Evolutionary conservation across 2,113 vertebrate species (phyloP), one percentile per base, ranked within the genome.

Genomic region (Murina feae): DNA sequence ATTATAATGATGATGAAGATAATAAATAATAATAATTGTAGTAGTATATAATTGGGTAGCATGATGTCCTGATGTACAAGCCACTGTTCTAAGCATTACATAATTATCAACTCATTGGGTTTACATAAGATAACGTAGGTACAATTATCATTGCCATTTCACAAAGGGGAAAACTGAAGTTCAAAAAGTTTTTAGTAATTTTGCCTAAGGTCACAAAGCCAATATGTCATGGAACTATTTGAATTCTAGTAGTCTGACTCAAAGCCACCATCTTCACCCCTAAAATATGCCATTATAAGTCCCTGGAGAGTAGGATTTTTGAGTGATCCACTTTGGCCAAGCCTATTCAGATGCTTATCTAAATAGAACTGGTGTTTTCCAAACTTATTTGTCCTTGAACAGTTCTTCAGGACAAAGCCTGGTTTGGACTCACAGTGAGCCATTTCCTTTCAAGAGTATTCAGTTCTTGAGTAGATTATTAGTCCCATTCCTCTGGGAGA

Each of bases 21-120:
- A 35, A 65, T 47, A 60, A 69, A 63, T 69, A 81, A 55, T 47
- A 89, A 68, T 68, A 51, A n/a, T 25, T n/a, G 12, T 49, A 78
- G 60, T 25, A 63, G 75, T 76, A 69, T 65, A 9, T 63, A 79
- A 42, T 11, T 53, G 14, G 23, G 11, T 32, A 32, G 35, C 14
- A 18, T 60, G 58, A 60, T 60, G 25, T 30, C 17, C 53, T 9
- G 13, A 37, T 51, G 1, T n/a, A 39, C 51, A 23, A 66, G 58
- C 42, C 3, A 25, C 11, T 35, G 1, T 82, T 90, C 78, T 74
- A 87, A 91, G 55, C n/a, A 53, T 37, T 72, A 1, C 71, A 49
- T 71, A 89, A 95, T 79, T 65, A 89, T 60, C 65, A 82, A 85
- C 76, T 81, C 69, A 91, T 25, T 94, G n/a, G 32, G 72, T 80